Conservation (phyloP, 2,113 vertebrate genomes). For the Zeus faber region DNA sequence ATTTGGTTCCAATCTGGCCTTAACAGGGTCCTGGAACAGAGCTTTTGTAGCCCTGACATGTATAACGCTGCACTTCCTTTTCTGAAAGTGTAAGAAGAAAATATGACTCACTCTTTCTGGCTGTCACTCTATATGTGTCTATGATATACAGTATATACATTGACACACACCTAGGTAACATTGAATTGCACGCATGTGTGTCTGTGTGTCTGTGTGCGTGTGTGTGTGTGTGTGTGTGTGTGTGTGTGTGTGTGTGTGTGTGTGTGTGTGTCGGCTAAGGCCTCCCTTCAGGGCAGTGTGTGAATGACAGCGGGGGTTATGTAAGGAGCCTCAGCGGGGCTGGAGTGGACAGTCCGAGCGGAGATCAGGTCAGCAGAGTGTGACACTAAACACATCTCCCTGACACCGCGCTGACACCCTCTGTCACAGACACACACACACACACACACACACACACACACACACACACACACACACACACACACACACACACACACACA, state of each 20-base stretch:
- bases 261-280: constrained; percentile 18
- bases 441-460: constrained; percentile 32
- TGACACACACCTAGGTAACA: background rate
- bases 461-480: constrained; percentile 9
- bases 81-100: too few relatives aligned
- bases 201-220: constrained; percentile 5
- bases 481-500: background rate
- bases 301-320: constrained; percentile 81
- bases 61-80: too few relatives aligned
- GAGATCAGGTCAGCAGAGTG: constrained; percentile 83
- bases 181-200: background rate
- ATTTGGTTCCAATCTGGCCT: too few relatives aligned
- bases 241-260: constrained; percentile 23
- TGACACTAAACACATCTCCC: constrained; percentile 81
- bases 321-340: constrained; percentile 78
- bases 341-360: constrained; percentile 77
- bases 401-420: constrained; percentile 79
- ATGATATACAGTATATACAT: background rate
- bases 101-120: too few relatives aligned
- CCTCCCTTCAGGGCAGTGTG: constrained; percentile 67
- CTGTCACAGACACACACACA: constrained; percentile 74
- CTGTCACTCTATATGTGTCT: too few relatives aligned
- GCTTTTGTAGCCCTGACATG: too few relatives aligned
- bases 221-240: constrained; percentile 16
- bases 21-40: too few relatives aligned